phyloP scores from a whole-genome alignment of 2,797 vertebrate genomes.

The Muscicapa striata region DNA sequence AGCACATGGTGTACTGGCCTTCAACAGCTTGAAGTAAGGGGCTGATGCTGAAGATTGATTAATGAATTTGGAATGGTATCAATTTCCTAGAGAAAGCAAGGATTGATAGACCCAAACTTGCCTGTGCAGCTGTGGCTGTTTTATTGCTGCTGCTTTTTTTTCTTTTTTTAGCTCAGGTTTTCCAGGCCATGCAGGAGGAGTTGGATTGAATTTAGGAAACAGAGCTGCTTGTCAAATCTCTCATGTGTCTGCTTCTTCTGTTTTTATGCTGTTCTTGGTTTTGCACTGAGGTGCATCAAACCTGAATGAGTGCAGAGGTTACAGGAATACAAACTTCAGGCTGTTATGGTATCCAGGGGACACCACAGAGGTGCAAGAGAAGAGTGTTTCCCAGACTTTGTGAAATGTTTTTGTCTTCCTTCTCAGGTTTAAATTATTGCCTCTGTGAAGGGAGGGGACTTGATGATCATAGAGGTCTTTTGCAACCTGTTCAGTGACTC shows the following conservation, averaged over 20 bases:
- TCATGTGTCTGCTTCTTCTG: background rate
- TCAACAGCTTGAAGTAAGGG: background rate
- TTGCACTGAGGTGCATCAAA: background rate
- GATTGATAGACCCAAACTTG: background rate
- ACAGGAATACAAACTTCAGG: background rate
- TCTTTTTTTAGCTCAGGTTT: accelerated
- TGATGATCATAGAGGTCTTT: background rate
- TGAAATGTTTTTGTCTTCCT: background rate
- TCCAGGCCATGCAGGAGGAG: accelerated
- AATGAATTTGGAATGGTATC: background rate
- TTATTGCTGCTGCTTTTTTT: background rate
- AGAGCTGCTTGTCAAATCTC: background rate
- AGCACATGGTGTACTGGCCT: background rate
- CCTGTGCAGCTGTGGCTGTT: background rate
- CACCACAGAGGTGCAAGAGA: background rate
- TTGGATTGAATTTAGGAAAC: background rate
- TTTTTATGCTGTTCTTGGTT: background rate
- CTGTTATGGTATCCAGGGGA: background rate
- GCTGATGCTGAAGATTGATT: background rate
- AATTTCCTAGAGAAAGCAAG: background rate
- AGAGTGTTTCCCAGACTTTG: background rate
- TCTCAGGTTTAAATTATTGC: background rate
- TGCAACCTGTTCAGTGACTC: background rate
- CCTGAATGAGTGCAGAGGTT: background rate
- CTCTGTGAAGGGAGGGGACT: accelerated